Evolutionary conservation across 1,140 invertebrate genomes (phyloP).

Genomic region (Galendromus occidentalis): DNA sequence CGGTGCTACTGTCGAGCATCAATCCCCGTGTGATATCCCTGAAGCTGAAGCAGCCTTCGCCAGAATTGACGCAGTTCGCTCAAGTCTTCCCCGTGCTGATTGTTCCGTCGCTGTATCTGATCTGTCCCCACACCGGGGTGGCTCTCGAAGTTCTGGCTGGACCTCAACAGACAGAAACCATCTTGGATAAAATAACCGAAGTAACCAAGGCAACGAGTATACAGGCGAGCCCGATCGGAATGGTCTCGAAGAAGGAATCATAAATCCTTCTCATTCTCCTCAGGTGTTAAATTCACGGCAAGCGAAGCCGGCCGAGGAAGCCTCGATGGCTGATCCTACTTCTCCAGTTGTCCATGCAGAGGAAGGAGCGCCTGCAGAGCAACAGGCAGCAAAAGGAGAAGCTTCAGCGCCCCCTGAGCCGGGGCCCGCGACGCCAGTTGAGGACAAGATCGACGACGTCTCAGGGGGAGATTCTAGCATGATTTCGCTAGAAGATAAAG

Average conservation of each 20-base stretch:
- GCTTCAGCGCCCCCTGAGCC: too few species aligned
- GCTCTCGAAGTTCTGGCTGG: not conserved
- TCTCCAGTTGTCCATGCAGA: too few species aligned
- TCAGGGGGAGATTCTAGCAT: not conserved
- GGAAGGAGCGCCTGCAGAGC: too few species aligned
- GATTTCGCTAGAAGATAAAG: constrained; percentile 8
- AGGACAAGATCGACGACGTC: not conserved
- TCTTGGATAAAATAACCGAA: not conserved
- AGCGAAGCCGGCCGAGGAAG: too few species aligned
- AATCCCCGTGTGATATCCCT: not conserved
- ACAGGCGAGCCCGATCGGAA: too few species aligned
- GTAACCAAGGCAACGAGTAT: not conserved
- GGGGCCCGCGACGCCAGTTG: too few species aligned
- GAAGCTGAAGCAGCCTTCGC: not conserved
- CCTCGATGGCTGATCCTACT: too few species aligned
- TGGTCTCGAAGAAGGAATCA: too few species aligned
- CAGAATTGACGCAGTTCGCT: not conserved
- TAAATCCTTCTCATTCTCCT: too few species aligned
- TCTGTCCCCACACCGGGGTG: not conserved
- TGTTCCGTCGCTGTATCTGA: not conserved
- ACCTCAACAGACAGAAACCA: not conserved
- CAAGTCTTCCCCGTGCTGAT: not conserved
- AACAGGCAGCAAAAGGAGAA: too few species aligned
- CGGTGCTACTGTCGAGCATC: not conserved
- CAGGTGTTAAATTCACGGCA: too few species aligned